Evolutionary conservation across 2,888 invertebrate species (phyloP), one percentile per base, ranked within the genome.

Genomic region (Cerastoderma edule): DNA sequence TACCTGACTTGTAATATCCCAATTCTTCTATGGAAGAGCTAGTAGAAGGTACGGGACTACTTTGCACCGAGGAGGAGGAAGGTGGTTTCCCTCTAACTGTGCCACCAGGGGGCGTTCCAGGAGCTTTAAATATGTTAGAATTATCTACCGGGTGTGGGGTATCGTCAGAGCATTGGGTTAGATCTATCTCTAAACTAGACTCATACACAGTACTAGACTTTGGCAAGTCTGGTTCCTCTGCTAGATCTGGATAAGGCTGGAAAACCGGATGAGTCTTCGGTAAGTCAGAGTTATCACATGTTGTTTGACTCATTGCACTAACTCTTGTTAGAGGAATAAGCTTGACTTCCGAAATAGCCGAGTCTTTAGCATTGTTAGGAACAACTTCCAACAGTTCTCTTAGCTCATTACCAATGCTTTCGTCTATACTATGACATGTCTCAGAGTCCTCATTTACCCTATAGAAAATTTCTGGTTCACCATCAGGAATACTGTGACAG

Each of bases 1-100:
- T 79, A 79, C 75, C 75, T 79, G 79, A 66, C 57, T 57, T 60
- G 57, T 57, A 35, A 39, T 65, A 72, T 30, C 72, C 60, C 60
- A 24, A 22, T 39, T 60, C 39, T 22, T 60, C 60, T 39, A 50
- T n/a, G 30, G 73, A 63, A 64, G 50, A 35, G 28, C 32, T 48
- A 46, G 65, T 19, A 22, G 68, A 32, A 22, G 68, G 24, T 19
- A 74, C 80, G 39, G 80, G 74, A 60, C 80, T 76, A 57, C 72
- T 67, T 48, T 63, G 70, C 1, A 48, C 72, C n/a, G n/a, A n/a
- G 67, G 75, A 80, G 54, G 78, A 73, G 5, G 71, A 46, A 53
- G 72, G 22, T 32, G 67, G 28, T 39, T 22, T 54, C 16, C 56
- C 48, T 73, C 46, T 70, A 48, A 60, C 46, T 16, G 46, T n/a